A percentile compares a stretch with the other conserved stretches of the same genome.
These are phyloP conservation scores for Saguinus midas DNA, from an alignment of 2,113 vertebrate species.

Conservation along the genomic window DNA sequence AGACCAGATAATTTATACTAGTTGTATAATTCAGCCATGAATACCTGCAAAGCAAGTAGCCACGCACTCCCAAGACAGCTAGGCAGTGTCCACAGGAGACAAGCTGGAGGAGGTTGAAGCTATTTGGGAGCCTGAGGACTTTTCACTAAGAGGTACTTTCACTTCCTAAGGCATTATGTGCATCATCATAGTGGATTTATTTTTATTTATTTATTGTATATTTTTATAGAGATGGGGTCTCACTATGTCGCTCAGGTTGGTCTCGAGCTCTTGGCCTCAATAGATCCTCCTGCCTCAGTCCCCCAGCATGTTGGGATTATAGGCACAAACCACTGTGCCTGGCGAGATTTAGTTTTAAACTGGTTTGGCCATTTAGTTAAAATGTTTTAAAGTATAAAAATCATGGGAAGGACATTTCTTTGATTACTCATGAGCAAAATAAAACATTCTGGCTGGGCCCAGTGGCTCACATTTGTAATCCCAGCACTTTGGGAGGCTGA, in stretches of 20 bases:
- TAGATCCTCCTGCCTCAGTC: no score
- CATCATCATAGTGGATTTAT: not conserved
- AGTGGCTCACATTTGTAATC: no score
- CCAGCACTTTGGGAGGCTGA: no score
- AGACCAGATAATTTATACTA: not conserved
- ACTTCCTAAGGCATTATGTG: not conserved
- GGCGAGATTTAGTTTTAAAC: not conserved
- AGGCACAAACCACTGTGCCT: no score
- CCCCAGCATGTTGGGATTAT: no score
- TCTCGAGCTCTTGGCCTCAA: no score
- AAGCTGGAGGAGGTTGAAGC: not conserved
- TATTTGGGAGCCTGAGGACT: not conserved
- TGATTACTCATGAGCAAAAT: not conserved
- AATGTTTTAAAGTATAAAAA: not conserved
- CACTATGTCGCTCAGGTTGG: no score
- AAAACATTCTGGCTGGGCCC: no score
- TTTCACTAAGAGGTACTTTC: not conserved
- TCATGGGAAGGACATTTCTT: not conserved
- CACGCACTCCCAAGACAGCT: rapidly evolving
- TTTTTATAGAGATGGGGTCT: no score
- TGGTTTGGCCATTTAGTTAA: not conserved
- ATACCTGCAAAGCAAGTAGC: not conserved
- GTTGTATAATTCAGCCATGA: not conserved
- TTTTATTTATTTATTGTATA: not conserved
- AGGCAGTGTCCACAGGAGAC: not conserved